Conservation (phyloP, 2,113 vertebrate genomes). For the Arenaria interpres region DNA sequence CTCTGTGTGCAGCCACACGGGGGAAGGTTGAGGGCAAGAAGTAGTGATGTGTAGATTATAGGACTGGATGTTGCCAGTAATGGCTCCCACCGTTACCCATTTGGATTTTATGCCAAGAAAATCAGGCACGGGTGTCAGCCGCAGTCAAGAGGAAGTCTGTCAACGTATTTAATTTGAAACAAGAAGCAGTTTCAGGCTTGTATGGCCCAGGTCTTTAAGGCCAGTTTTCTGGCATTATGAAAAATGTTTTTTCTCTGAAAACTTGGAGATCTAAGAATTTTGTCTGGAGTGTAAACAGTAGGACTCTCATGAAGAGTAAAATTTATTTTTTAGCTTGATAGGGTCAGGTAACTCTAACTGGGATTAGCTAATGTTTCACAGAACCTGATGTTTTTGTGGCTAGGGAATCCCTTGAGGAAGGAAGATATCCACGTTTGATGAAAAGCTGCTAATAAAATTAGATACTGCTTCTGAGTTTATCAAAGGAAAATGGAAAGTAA, state of each 20-base stretch:
- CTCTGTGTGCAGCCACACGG: neutral
- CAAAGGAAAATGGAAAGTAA: constrained; percentile 73
- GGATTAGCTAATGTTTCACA: constrained; percentile 76
- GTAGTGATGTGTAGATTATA: neutral
- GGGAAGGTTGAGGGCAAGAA: neutral
- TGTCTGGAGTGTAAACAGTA: constrained; percentile 65
- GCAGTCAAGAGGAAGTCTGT: neutral
- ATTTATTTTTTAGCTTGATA: constrained; percentile 71
- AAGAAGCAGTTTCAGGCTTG: constrained; percentile 47
- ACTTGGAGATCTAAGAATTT: constrained; percentile 68
- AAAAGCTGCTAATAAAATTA: constrained; percentile 79
- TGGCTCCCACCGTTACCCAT: neutral
- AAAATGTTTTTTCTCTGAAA: constrained; percentile 65
- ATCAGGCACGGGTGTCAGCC: neutral
- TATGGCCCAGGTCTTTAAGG: constrained; percentile 52
- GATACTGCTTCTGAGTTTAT: constrained; percentile 71
- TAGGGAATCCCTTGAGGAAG: constrained; percentile 70
- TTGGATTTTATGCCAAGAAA: neutral
- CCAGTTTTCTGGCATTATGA: constrained; percentile 60
- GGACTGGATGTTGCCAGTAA: neutral
- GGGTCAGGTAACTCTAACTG: constrained; percentile 72
- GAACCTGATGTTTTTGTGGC: constrained; percentile 73
- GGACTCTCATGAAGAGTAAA: constrained; percentile 64
- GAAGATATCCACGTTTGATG: constrained; percentile 70
- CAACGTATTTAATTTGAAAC: neutral